Evolutionary conservation across 2,888 invertebrate species (phyloP).

Genomic region (Folsomia candida): DNA sequence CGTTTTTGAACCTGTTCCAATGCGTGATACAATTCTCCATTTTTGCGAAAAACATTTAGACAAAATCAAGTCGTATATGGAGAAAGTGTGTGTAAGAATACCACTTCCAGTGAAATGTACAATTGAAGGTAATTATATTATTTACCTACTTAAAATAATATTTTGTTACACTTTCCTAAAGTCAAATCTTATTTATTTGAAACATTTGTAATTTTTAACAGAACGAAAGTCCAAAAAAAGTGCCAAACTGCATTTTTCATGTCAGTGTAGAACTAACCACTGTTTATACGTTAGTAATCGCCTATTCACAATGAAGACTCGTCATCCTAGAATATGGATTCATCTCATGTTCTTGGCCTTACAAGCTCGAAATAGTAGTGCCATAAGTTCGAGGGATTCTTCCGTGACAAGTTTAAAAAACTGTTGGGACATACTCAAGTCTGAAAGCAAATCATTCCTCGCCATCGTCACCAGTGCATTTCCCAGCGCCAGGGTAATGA

Average conservation of each 20-base stretch:
- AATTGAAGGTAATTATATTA: constrained; percentile 77
- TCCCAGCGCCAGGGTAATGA: constrained; percentile 74
- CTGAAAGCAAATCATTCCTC: constrained; percentile 82
- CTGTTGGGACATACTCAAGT: constrained; percentile 92
- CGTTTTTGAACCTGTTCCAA: constrained; percentile 86
- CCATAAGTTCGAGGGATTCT: constrained; percentile 75
- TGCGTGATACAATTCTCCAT: constrained; percentile 87
- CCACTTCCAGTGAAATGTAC: constrained; percentile 91
- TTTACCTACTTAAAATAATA: no score
- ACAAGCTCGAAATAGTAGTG: constrained; percentile 73
- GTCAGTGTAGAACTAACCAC: constrained; percentile 68
- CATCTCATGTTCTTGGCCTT: constrained; percentile 93
- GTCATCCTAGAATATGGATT: constrained; percentile 79
- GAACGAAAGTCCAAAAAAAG: constrained; percentile 80
- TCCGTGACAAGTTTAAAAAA: constrained; percentile 80
- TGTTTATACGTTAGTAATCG: constrained; percentile 77
- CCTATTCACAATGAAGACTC: constrained; percentile 72
- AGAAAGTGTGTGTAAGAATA: constrained; percentile 75
- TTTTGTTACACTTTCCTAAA: no score
- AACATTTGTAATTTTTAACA: constrained; percentile 56
- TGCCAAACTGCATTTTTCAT: constrained; percentile 83
- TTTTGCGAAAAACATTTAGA: constrained; percentile 93
- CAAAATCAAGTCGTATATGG: constrained; percentile 88
- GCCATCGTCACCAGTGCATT: constrained; percentile 92
- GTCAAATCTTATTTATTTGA: neutral